Conservation (phyloP, 2,797 vertebrate genomes). For the Sebastes glaucus region DNA sequence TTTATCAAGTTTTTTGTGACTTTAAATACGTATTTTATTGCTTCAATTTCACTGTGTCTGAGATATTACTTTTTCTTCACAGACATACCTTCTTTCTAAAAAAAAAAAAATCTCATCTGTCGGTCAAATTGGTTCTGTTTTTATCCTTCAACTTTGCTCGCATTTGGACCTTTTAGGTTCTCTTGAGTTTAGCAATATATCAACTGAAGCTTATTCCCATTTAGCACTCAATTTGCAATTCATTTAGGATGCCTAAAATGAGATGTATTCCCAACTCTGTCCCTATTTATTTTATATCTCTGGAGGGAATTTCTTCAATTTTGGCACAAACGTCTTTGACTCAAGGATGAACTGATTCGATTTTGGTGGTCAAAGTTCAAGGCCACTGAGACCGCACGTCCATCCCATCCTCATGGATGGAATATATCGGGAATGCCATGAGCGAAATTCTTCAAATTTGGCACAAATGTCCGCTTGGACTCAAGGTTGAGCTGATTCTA, state of each 20-base stretch:
- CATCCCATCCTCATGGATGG: neutral
- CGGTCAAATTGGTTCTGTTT: neutral
- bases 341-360: neutral
- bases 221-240: neutral
- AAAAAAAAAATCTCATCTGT: neutral
- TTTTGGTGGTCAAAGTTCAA: neutral
- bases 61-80: neutral
- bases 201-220: neutral
- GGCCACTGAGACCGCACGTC: accelerated
- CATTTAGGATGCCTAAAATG: neutral
- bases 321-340: neutral
- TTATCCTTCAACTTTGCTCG: neutral
- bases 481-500: accelerated
- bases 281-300: neutral
- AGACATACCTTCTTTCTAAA: neutral
- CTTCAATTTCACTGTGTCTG: neutral
- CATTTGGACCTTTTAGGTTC: neutral
- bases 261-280: neutral
- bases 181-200: neutral
- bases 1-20: neutral
- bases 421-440: neutral
- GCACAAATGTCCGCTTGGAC: neutral
- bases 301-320: neutral
- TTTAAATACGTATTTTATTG: neutral
- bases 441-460: neutral